Conservation (phyloP, 2,888 invertebrate species). For the Zele albiditarsus region DNA sequence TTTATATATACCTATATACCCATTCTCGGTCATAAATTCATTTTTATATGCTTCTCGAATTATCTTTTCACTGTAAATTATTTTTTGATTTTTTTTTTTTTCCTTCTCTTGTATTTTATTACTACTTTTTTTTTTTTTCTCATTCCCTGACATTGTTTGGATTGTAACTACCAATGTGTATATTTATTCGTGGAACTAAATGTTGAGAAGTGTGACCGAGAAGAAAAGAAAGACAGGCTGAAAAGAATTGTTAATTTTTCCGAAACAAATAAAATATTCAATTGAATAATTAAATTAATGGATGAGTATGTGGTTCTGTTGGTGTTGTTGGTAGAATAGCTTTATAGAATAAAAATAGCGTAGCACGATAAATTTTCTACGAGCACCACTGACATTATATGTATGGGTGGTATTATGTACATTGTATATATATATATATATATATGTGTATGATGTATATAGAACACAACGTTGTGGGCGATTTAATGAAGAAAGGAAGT, state of each 20-base stretch:
- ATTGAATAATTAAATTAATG: not conserved
- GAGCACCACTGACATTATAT: not conserved
- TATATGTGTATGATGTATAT: not conserved
- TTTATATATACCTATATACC: not conserved
- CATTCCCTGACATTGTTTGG: not conserved
- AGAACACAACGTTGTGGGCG: conserved; percentile 43
- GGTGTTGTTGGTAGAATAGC: not conserved
- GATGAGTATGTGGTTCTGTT: not conserved
- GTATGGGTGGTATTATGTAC: not conserved
- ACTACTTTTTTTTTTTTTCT: not conserved
- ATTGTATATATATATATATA: not conserved
- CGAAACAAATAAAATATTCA: not conserved
- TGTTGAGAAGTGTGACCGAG: not conserved
- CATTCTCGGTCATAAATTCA: not conserved
- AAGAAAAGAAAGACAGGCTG: not conserved
- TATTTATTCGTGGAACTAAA: not conserved
- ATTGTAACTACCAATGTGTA: not conserved
- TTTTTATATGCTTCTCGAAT: not conserved
- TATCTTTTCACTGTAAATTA: conserved; percentile 1
- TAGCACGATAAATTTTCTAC: not conserved
- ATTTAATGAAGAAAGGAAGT: conserved; percentile 56
- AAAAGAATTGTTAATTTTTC: not conserved
- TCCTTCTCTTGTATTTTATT: not conserved
- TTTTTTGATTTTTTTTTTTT: not conserved
- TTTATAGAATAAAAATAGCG: not conserved